phyloP scores from a whole-genome alignment of 2,888 invertebrate genomes.

The Pterostichus niger region DNA sequence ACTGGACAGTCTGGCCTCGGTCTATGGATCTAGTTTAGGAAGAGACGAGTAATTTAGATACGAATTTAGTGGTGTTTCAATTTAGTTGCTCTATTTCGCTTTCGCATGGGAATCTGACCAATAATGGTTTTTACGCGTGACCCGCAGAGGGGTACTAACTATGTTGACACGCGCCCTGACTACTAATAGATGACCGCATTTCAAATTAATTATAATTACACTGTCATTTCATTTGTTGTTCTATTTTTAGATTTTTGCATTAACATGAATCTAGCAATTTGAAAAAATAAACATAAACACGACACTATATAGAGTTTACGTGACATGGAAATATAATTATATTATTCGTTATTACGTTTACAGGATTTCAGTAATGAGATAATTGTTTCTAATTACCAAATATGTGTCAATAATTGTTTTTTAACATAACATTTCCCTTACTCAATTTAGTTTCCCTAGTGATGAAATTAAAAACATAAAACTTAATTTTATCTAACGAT shows the following conservation, averaged over 20 bases:
- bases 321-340: too few relatives aligned
- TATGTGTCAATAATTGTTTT: too few relatives aligned
- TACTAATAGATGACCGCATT: slow-evolving; percentile 17
- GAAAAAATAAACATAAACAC: too few relatives aligned
- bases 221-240: neutral
- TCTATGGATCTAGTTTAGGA: neutral
- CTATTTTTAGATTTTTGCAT: neutral
- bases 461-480: too few relatives aligned
- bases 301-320: too few relatives aligned
- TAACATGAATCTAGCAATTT: too few relatives aligned
- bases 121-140: slow-evolving; percentile 29
- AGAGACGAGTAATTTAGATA: slow-evolving; percentile 60
- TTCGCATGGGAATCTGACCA: neutral
- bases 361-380: too few relatives aligned
- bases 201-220: slow-evolving; percentile 18
- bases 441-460: too few relatives aligned
- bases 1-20: neutral
- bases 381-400: too few relatives aligned
- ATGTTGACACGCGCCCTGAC: slow-evolving; percentile 1
- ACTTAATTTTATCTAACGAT: too few relatives aligned
- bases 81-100: slow-evolving; percentile 46
- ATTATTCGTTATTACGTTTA: too few relatives aligned
- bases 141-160: slow-evolving; percentile 2
- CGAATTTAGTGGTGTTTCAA: slow-evolving; percentile 60
- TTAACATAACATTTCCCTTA: too few relatives aligned